phyloP scores from a whole-genome alignment of 2,888 invertebrate genomes.

The Listrodromus nycthemerus region DNA sequence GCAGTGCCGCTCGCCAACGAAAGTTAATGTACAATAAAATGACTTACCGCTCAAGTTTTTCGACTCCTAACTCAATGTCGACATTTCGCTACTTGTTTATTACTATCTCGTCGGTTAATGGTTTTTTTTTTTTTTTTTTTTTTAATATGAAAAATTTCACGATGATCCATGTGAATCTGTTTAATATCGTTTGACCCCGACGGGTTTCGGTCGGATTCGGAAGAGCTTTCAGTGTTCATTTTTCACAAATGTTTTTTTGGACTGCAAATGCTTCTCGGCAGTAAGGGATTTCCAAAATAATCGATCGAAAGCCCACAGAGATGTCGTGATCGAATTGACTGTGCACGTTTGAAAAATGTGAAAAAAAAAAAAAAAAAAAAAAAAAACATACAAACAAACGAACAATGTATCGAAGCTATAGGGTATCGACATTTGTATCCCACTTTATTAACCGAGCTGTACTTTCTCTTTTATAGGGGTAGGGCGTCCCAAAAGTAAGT shows the following conservation, averaged over 20 bases:
- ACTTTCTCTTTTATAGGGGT: constrained; percentile 84
- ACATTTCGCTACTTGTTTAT: constrained; percentile 24
- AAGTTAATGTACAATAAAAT: constrained; percentile 53
- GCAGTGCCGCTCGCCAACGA: constrained; percentile 67
- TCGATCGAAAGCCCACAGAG: constrained; percentile 57
- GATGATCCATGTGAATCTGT: constrained; percentile 31
- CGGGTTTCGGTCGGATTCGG: constrained; percentile 44
- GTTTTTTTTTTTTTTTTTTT: constrained; percentile 29
- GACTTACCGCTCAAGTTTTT: constrained; percentile 60
- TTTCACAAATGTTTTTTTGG: constrained; percentile 59
- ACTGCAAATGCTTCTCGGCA: constrained; percentile 57
- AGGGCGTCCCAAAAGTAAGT: constrained; percentile 85
- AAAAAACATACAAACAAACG: constrained; percentile 12
- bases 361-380: constrained; percentile 28
- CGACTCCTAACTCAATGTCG: constrained; percentile 61
- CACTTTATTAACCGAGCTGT: constrained; percentile 81
- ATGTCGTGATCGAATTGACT: constrained; percentile 48
- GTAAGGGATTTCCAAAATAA: constrained; percentile 58
- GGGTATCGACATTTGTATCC: constrained; percentile 45
- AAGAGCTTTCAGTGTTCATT: constrained; percentile 53
- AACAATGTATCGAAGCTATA: constrained; percentile 40
- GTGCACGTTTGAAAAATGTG: constrained; percentile 10
- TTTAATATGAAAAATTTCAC: neutral
- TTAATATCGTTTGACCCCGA: constrained; percentile 45
- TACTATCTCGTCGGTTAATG: constrained; percentile 44